A percentile compares a stretch with the other conserved stretches of the same genome.
Conservation (phyloP, 2,797 vertebrate species). For the Chrysolophus pictus region DNA sequence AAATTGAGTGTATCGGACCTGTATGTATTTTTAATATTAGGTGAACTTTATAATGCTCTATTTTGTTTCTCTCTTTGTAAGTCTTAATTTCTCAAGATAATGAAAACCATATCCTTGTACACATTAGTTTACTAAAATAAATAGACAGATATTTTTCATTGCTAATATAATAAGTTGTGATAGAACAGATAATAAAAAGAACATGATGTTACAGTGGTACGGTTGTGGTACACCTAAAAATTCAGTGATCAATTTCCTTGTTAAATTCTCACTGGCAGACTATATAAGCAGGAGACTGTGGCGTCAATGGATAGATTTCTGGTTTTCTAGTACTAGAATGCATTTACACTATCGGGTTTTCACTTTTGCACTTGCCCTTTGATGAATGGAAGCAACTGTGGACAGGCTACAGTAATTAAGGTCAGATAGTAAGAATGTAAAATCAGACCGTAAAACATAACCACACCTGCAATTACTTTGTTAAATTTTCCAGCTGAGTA, state of each 20-base stretch:
- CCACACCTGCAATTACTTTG: slow-evolving; percentile 45
- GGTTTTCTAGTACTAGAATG: neutral
- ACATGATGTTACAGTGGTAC: neutral
- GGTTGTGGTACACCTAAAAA: neutral
- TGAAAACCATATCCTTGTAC: neutral
- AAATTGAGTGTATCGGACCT: neutral
- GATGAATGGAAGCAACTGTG: neutral
- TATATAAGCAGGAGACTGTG: neutral
- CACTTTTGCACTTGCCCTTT: slow-evolving; percentile 20
- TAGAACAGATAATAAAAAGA: neutral
- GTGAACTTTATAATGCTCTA: neutral
- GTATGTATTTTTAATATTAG: neutral
- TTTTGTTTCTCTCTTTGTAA: neutral
- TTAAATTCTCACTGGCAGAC: neutral
- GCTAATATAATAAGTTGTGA: neutral
- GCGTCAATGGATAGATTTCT: neutral
- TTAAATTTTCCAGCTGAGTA: slow-evolving; percentile 53
- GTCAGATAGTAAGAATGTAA: slow-evolving; percentile 4
- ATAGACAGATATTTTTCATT: neutral
- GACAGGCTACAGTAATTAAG: slow-evolving; percentile 32
- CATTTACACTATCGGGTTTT: slow-evolving; percentile 2
- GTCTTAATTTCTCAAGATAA: neutral
- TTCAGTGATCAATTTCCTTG: neutral
- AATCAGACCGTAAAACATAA: neutral
- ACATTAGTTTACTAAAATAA: neutral